Base-by-base conservation (phyloP, 1,140 invertebrate genomes). In the Zaprionus ghesquierei region DNA sequence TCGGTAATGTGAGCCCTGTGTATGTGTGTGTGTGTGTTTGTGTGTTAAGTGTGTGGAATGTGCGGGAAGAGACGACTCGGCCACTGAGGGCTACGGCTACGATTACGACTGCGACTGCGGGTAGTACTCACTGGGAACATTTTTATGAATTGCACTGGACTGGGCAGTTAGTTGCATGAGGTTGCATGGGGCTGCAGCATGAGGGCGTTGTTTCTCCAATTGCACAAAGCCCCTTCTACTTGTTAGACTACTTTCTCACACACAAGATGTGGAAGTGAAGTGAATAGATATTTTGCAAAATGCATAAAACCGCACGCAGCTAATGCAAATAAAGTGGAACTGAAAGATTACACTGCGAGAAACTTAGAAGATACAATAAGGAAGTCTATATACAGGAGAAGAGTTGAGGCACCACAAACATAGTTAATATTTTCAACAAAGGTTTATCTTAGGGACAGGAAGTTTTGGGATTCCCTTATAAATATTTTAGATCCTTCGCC, bases 291-390 rank as follows among this genome's bases (percentile, higher is more conserved):
- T 65, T 29, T 55, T 41, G 59, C 3, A 29, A 64, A 64, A 68
- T 74, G 71, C 78, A 77, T 74, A 23, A 73, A 80, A 76, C 62
- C 69, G 61, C 74, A 66, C 55, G 66, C 18, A 68, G 27, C 23
- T 71, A 72, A 72, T 81, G 75, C 78, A 73, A 77, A 80, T 72
- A 85, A 85, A 80, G 51, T 85, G 63, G 61, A 81, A 60, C 77
- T n/a, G 70, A 69, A 10, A 46, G 10, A 10, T 1, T 46, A n/a
- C 41, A 46, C 41, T 46, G 41, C 20, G 41, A 20, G 41, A 46
- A 12, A 20, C 12, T 4, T 5, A 1, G 12, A 5, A 41, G 2
- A 15, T 15, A n/a, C n/a, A n/a, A n/a, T n/a, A n/a, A n/a, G n/a
- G n/a, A n/a, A n/a, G n/a, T n/a, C n/a, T n/a, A n/a, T n/a, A n/a